Base-by-base conservation (phyloP, 2,888 invertebrate genomes). In the Luffia ferchaultella region DNA sequence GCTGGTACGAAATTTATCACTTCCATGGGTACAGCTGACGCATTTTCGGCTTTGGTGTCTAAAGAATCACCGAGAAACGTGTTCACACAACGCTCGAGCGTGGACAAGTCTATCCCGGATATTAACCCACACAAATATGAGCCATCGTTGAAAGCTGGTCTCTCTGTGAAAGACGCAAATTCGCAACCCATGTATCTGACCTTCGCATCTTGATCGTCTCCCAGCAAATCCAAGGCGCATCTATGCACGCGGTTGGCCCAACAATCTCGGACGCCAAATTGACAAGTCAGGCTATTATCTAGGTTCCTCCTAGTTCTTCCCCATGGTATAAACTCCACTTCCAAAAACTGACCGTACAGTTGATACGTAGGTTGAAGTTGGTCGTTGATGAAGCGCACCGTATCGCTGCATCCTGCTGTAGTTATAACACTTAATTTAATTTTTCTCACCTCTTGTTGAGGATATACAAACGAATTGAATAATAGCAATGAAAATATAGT, bases 261-360 rank as follows among this genome's bases (percentile, higher is more conserved):
- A 57, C 84, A 84, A 52, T 82, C 82, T 41, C 58, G 58, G 0
- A 3, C 51, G 1, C 65, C 65, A 20, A 76, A 76, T 49, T 74
- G 73, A 50, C 84, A 84, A 1, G 50, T 54, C 12, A 76, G 53
- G 1, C 51, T 55, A 2, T 68, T 73, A 20, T 73, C 58, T 0
- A 50, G 51, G 15, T 62, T 57, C 42, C 69, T 60, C 1, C 16
- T 17, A 0, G 77, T 73, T 49, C 74, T 72, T 16, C 83, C 84
- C 84, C 84, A 85, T 1, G 80, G 74, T 1, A 84, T 63, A 47
- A 76, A 80, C 54, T 80, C 72, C 0, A 83, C 50, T 7, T 79
- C 72, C 51, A 84, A 53, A 45, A 63, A 74, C 0, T 75, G 55
- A 12, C 63, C 63, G 55, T 74, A 79, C 17, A 67, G 58, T 15